Percentiles rank a stretch among this genome's conserved stretches.
phyloP scores from a whole-genome alignment of 2,797 vertebrate genomes.

The Myripristis murdjan region DNA sequence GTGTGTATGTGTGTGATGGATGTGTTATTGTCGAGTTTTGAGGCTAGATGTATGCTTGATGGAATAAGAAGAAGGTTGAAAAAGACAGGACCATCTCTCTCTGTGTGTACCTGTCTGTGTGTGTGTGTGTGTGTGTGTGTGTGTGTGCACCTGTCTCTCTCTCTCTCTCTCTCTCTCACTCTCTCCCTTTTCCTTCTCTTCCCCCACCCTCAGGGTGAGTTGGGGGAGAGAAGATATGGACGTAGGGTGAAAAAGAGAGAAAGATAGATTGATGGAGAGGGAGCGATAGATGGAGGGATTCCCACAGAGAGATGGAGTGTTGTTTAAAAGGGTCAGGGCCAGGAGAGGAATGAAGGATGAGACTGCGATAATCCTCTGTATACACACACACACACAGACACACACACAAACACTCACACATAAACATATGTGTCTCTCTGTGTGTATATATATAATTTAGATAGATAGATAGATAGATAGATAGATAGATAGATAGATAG shows the following conservation, averaged over 20 bases:
- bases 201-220: slow-evolving; percentile 58
- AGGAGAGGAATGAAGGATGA: slow-evolving; percentile 77
- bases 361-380: slow-evolving; percentile 73
- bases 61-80: slow-evolving; percentile 80
- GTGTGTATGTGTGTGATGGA: slow-evolving; percentile 72
- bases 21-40: slow-evolving; percentile 83
- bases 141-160: slow-evolving; percentile 22
- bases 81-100: slow-evolving; percentile 84
- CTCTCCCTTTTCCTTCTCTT: slow-evolving; percentile 50
- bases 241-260: slow-evolving; percentile 52
- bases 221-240: slow-evolving; percentile 37
- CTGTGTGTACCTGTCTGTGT: too few species aligned
- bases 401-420: not conserved
- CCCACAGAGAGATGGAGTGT: slow-evolving; percentile 74
- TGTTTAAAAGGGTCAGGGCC: slow-evolving; percentile 82
- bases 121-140: slow-evolving; percentile 43
- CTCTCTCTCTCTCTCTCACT: slow-evolving; percentile 22
- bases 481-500: too few species aligned
- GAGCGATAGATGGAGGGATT: slow-evolving; percentile 77
- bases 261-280: slow-evolving; percentile 64
- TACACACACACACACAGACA: slow-evolving; percentile 16
- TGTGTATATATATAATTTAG: too few species aligned
- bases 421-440: too few species aligned
- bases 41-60: slow-evolving; percentile 82
- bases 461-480: too few species aligned